Evolutionary conservation across 2,888 invertebrate species (phyloP), one percentile per base, ranked within the genome.

Genomic region (Lamproptera curius): DNA sequence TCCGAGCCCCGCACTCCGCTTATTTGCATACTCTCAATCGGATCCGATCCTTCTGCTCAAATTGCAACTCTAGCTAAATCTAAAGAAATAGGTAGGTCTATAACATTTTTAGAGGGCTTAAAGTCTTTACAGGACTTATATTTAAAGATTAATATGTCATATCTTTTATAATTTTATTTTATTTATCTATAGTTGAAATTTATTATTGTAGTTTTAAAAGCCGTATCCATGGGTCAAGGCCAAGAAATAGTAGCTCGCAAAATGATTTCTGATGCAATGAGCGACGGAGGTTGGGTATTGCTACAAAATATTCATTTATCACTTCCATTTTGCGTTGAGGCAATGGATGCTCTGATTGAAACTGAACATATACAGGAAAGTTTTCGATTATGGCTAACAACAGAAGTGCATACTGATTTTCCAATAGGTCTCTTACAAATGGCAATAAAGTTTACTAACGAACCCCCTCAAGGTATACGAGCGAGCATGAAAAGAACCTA

Each of bases 181-280:
- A n/a, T n/a, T n/a, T n/a, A n/a, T n/a, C n/a, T n/a, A n/a, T n/a
- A n/a, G n/a, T n/a, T n/a, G n/a, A n/a, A n/a, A 2, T 16, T 15
- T 6, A 35, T 42, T 43, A 15, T 46, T 76, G 6, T 65, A 95
- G 95, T 89, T 49, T 72, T 95, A 10, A 93, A 94, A 70, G 92
- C 95, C 0, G 96, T 98, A 3, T 98, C 98, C 4, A 98, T 98
- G 98, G 98, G 98, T 1, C 98, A 98, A 89, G 98, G 98, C 0
- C 98, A 98, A 86, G 98, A 94, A 65, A 88, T 89, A 51, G 95
- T 95, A 52, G 97, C 97, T 0, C 90, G 96, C 16, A 92, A 93
- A 67, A 91, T 96, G 88, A 93, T 97, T 62, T 90, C 91, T 34
- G 92, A 95, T 55, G 93, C 94, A 0, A 95, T 95, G 94, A 84